These are phyloP conservation scores for Balaeniceps rex DNA, from an alignment of 2,113 vertebrate species.

Conservation along the genomic window DNA sequence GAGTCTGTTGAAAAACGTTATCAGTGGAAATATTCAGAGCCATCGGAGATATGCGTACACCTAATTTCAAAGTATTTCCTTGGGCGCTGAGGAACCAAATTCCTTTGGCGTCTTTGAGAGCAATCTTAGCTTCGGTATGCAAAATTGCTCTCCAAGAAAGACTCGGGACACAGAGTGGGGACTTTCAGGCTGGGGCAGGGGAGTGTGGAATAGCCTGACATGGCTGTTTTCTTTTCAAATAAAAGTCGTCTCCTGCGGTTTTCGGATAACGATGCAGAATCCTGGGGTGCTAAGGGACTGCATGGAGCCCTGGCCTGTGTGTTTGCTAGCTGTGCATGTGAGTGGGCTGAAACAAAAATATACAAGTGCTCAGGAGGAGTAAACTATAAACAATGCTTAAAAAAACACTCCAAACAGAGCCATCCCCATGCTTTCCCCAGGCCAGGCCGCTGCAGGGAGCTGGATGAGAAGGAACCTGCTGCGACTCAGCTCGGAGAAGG, in stretches of 20 bases:
- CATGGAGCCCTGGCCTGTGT: neutral
- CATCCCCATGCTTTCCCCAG: neutral
- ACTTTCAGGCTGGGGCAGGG: neutral
- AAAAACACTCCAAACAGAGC: neutral
- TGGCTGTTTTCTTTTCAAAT: constrained; percentile 41
- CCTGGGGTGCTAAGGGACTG: constrained; percentile 17
- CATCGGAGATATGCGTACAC: neutral
- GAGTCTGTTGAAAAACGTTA: neutral
- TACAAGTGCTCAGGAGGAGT: neutral
- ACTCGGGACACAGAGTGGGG: neutral
- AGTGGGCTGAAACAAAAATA: constrained; percentile 53
- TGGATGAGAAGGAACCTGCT: constrained; percentile 57
- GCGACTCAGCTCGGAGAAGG: neutral
- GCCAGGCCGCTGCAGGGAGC: neutral
- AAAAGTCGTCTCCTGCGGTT: neutral
- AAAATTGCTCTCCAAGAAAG: neutral
- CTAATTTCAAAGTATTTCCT: neutral
- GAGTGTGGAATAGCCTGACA: neutral
- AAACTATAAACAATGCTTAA: constrained; percentile 48
- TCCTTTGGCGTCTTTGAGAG: constrained; percentile 10
- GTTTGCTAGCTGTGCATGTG: constrained; percentile 23
- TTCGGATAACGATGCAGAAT: neutral
- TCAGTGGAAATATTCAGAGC: neutral
- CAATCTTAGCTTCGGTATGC: neutral
- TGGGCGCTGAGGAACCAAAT: neutral